A percentile compares a stretch with the other conserved stretches of the same genome.
phyloP scores from a whole-genome alignment of 2,797 vertebrate species.

The Ptychadena robeensis region DNA sequence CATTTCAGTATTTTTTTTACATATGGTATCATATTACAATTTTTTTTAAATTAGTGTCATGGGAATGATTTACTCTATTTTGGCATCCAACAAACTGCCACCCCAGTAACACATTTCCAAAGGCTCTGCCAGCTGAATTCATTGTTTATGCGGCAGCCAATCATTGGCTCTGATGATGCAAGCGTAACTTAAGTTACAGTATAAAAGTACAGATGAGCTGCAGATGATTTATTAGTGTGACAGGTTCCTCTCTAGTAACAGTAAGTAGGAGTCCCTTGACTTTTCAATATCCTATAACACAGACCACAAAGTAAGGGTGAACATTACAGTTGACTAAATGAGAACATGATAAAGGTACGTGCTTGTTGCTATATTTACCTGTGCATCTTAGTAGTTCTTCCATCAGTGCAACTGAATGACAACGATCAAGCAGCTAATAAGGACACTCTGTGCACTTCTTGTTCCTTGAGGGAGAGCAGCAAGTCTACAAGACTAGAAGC shows the following conservation, averaged over 20 bases:
- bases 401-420: constrained; percentile 83
- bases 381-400: constrained; percentile 82
- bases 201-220: constrained; percentile 95
- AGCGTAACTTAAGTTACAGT: constrained; percentile 90
- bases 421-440: constrained; percentile 80
- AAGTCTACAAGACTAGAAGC: constrained; percentile 92
- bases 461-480: constrained; percentile 91
- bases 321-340: constrained; percentile 65
- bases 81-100: constrained; percentile 76
- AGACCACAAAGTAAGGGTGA: constrained; percentile 60
- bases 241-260: constrained; percentile 75
- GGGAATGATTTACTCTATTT: constrained; percentile 75
- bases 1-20: neutral
- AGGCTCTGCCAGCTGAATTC: constrained; percentile 90
- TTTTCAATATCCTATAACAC: constrained; percentile 65
- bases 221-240: constrained; percentile 88
- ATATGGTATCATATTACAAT: neutral
- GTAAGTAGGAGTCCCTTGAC: constrained; percentile 71
- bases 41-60: neutral
- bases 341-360: constrained; percentile 83
- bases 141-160: constrained; percentile 95
- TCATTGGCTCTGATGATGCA: constrained; percentile 92
- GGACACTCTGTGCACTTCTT: constrained; percentile 87
- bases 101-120: constrained; percentile 83
- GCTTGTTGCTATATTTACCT: constrained; percentile 80